phyloP scores from a whole-genome alignment of 2,113 vertebrate genomes.

The Mugil cephalus region DNA sequence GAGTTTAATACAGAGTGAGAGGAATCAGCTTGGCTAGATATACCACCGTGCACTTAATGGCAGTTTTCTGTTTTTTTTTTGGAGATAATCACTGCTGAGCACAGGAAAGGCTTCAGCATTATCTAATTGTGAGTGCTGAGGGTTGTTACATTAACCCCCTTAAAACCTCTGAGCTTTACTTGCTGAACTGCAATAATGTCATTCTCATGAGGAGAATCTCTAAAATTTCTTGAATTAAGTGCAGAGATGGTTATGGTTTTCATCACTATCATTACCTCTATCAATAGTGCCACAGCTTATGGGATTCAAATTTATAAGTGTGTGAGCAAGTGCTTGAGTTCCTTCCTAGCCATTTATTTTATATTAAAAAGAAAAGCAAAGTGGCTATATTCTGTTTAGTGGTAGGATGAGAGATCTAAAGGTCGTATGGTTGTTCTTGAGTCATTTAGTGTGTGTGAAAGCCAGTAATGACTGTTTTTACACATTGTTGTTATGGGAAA shows the following conservation, averaged over 20 bases:
- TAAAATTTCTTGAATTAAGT: neutral
- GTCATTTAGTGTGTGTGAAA: too few relatives aligned
- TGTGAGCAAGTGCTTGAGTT: neutral
- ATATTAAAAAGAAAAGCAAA: too few relatives aligned
- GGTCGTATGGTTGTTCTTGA: too few relatives aligned
- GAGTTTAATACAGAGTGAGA: constrained; percentile 57
- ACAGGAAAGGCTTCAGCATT: constrained; percentile 25
- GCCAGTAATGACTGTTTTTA: too few relatives aligned
- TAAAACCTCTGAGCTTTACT: constrained; percentile 55
- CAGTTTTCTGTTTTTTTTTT: constrained; percentile 18
- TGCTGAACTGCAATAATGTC: constrained; percentile 70
- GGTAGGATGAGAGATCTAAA: too few relatives aligned
- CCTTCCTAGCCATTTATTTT: too few relatives aligned
- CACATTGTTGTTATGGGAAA: too few relatives aligned
- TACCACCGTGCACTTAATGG: constrained; percentile 40
- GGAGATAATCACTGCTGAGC: constrained; percentile 64
- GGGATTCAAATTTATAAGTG: neutral
- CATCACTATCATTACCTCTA: too few relatives aligned
- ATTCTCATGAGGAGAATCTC: constrained; percentile 33
- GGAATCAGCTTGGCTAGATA: constrained; percentile 52
- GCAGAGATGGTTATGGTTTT: neutral
- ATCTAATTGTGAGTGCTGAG: constrained; percentile 63
- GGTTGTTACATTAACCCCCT: constrained; percentile 55
- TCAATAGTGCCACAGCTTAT: neutral
- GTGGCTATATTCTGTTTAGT: too few relatives aligned